Percentiles rank a stretch among this genome's conserved stretches.
Conservation (phyloP, 2,113 vertebrate genomes). For the Recurvirostra avosetta region DNA sequence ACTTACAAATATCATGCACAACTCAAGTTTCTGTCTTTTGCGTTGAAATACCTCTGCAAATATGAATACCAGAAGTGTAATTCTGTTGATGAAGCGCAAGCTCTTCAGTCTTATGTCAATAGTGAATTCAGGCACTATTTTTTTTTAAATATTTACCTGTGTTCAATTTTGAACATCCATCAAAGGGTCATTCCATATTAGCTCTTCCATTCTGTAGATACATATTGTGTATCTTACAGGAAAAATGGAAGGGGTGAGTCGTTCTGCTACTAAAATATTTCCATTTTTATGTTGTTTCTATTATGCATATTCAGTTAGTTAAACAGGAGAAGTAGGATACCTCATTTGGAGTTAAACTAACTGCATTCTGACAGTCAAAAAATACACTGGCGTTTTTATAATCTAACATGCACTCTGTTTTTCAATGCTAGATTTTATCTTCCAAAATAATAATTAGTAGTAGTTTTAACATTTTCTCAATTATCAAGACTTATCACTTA, state of each 20-base stretch:
- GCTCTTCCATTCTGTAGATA: neutral
- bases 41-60: neutral
- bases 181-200: neutral
- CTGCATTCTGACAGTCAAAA: slow-evolving; percentile 1
- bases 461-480: slow-evolving; percentile 4
- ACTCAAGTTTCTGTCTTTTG: neutral
- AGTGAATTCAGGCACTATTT: neutral
- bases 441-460: slow-evolving; percentile 8
- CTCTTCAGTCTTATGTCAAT: neutral
- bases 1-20: neutral
- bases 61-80: neutral
- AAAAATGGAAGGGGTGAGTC: neutral
- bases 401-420: neutral
- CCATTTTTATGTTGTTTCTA: neutral
- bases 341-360: neutral
- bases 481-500: slow-evolving; percentile 17
- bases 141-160: neutral
- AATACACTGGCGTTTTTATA: neutral
- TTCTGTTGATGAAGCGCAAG: neutral
- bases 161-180: neutral
- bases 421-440: slow-evolving; percentile 26
- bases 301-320: neutral
- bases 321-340: neutral
- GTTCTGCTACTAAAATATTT: neutral
- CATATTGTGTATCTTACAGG: neutral